phyloP scores from a whole-genome alignment of 2,113 vertebrate genomes.

The Balaenoptera acutorostrata region DNA sequence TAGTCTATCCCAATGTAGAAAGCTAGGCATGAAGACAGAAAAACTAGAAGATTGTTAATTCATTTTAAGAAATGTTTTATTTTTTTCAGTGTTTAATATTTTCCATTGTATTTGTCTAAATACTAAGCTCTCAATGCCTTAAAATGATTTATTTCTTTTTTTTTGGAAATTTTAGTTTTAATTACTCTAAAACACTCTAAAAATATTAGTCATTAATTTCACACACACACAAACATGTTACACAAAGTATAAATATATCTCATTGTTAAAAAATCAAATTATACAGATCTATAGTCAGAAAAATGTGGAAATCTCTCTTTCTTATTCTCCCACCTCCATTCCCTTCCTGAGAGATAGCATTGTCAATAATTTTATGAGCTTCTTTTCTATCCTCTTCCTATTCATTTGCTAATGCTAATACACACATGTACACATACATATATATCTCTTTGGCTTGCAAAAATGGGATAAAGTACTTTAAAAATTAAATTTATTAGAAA shows the following conservation, averaged over 20 bases:
- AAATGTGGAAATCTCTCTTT: not conserved
- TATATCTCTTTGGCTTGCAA: not conserved
- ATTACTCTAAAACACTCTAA: not conserved
- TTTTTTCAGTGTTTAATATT: not conserved
- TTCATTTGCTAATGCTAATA: not conserved
- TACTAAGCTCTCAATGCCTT: not conserved
- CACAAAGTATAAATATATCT: not conserved
- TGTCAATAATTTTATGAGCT: not conserved
- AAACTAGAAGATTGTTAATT: not conserved
- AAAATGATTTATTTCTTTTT: not conserved
- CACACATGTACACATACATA: not conserved
- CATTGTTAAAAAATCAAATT: not conserved
- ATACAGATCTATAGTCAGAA: not conserved
- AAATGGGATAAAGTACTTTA: not conserved
- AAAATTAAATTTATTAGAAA: not conserved
- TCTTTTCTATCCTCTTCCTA: not conserved
- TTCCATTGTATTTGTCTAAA: slow-evolving; percentile 1
- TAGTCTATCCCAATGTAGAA: not conserved
- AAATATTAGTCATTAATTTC: not conserved
- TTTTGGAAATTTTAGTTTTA: not conserved
- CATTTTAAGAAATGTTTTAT: not conserved
- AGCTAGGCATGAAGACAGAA: not conserved
- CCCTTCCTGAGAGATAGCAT: not conserved
- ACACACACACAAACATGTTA: not conserved
- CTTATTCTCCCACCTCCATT: not conserved